Base-by-base conservation (phyloP, 2,888 invertebrate species). In the Pristionchus japonicus region DNA sequence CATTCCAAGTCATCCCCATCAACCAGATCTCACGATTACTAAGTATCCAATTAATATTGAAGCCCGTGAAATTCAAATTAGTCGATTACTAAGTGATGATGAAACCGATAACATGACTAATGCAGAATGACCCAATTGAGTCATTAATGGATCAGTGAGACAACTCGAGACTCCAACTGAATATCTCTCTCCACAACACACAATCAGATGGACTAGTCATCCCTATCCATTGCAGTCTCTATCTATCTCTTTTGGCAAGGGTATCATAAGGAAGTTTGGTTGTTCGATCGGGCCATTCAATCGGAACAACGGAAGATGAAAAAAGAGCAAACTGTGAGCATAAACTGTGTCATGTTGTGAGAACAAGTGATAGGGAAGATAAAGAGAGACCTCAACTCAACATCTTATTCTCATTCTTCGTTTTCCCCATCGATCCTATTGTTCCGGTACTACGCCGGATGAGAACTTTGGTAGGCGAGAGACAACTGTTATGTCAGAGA, bases 271-370 rank as follows among this genome's bases (percentile, higher is more conserved):
- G 77, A 77, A 77, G 77, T 77, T 43, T 7, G n/a, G n/a, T n/a
- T 47, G n/a, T 43, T 77, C 23, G 20, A 74, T 67, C 67, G 31
- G 31, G 37, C 74, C 40, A 40, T 74, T 74, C 37, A 40, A 23
- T 74, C 23, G 57, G n/a, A 57, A 57, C 74, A 40, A 40, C 40
- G 43, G 43, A 43, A 77, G 77, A 77, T 17, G 31, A 67, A 67
- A 77, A 70, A 47, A 77, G 77, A 47, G 27, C 43, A 77, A 77
- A 77, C 77, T 77, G 77, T 77, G 77, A 77, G 77, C 77, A 77
- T 77, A 77, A 77, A 77, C 77, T 77, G 77, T 77, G 77, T 77
- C 43, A 77, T 77, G 70, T 23, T 40, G 43, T 40, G 47, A 47
- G 34, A 77, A 77, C 15, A 77, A 77, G 77, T 6, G 23, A 40